Base-by-base conservation (phyloP, 2,888 invertebrate genomes). In the Drosophila meridionalis region DNA sequence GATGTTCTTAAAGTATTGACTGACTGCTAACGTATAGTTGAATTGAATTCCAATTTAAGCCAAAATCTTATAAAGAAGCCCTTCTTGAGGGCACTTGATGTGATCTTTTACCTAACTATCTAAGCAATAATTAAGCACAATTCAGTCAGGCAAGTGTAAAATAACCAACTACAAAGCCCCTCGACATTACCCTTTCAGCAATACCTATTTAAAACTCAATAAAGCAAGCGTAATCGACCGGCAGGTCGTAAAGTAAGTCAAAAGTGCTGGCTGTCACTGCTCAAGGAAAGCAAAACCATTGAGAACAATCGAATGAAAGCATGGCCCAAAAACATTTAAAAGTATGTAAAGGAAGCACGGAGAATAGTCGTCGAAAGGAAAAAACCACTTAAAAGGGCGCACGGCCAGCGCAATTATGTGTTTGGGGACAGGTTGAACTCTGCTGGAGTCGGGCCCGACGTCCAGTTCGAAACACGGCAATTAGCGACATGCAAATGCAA, bases 401-500 rank as follows among this genome's bases (percentile, higher is more conserved):
- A 34, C 43, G 20, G 52, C 48, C 30, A 52, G 38, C 12, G 48
- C 64, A 55, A 73, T 68, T 61, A 69, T 73, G 73, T 55, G 20
- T 30, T 11, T 32, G 28, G 26, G 67, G 48, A 64, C 47, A 20
- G 45, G 80, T 58, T 42, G 34, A 56, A 26, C n/a, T 11, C 14
- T 4, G 3, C 28, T 3, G 9, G 20, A 8, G n/a, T 32, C 40
- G 43, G 40, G 20, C 12, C 28, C 32, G 42, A 47, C 73, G 86
- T 90, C 86, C 87, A 87, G 89, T 73, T 65, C 43, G 68, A 89
- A 90, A 80, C 81, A 87, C 78, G 83, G 83, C 89, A 89, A 87
- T 87, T 90, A 87, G 74, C 74, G 73, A 72, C 89, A 83, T 81
- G 77, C 83, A 83, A 74, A 88, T 83, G 83, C 83, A 83, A 88